Evolutionary conservation across 2,797 vertebrate species (phyloP).

Genomic region (Anguilla obscura): DNA sequence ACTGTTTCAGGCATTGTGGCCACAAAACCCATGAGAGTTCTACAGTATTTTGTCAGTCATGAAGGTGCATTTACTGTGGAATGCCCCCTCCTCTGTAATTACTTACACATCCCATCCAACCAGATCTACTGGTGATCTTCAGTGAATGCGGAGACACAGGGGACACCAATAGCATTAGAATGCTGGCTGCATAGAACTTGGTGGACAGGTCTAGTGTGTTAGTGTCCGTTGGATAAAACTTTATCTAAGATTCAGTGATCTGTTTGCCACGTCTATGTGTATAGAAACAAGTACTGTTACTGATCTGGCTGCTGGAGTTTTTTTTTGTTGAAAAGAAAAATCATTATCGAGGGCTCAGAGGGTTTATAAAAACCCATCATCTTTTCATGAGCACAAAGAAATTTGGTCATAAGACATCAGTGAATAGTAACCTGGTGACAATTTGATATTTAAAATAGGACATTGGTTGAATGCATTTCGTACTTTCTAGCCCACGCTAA

Average conservation of each 20-base stretch:
- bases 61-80: slow-evolving; percentile 7
- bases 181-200: background rate
- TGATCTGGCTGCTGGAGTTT: background rate
- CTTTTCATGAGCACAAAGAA: background rate
- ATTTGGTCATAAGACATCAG: background rate
- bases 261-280: slow-evolving; percentile 1
- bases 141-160: slow-evolving; percentile 45
- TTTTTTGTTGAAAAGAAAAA: background rate
- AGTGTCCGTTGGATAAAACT: background rate
- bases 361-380: background rate
- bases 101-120: slow-evolving; percentile 10
- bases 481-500: background rate
- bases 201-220: slow-evolving; percentile 4
- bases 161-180: background rate
- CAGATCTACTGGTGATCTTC: slow-evolving; percentile 16
- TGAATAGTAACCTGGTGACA: background rate
- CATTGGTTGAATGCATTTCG: background rate
- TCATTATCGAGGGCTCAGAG: background rate
- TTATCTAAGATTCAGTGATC: background rate
- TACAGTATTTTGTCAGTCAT: background rate
- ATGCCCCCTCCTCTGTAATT: slow-evolving; percentile 22
- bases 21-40: background rate
- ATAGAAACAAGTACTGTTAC: background rate
- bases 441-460: background rate
- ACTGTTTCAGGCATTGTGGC: slow-evolving; percentile 54